phyloP scores from a whole-genome alignment of 2,797 vertebrate species.

The Catostomus latipinnis region DNA sequence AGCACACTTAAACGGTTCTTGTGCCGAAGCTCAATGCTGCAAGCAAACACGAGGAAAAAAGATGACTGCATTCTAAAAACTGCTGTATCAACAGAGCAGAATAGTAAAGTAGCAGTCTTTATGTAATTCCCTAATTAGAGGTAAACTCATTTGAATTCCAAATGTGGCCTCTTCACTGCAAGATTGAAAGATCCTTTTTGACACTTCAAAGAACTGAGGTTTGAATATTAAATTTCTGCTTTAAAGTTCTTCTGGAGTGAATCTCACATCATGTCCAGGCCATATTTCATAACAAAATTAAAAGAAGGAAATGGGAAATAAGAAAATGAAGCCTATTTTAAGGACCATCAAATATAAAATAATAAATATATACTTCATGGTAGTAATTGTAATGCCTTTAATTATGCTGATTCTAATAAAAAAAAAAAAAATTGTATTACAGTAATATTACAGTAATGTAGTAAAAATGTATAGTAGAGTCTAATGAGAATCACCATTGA shows the following conservation, averaged over 20 bases:
- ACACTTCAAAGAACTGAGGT: slow-evolving; percentile 4
- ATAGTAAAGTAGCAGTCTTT: slow-evolving; percentile 40
- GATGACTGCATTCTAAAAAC: background rate
- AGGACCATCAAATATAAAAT: too few species aligned
- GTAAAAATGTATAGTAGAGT: background rate
- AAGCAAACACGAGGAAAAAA: slow-evolving; percentile 29
- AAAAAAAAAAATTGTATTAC: too few species aligned
- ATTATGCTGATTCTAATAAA: too few species aligned
- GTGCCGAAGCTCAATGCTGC: background rate
- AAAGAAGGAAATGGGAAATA: too few species aligned
- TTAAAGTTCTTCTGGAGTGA: background rate
- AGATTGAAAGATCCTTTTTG: slow-evolving; percentile 42
- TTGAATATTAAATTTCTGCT: background rate
- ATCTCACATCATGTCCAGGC: background rate
- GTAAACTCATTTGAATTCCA: slow-evolving; percentile 26
- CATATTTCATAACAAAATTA: background rate
- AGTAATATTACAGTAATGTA: too few species aligned
- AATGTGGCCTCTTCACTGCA: slow-evolving; percentile 25
- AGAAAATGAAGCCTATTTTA: too few species aligned
- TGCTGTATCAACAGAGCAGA: background rate
- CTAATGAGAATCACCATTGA: slow-evolving; percentile 1
- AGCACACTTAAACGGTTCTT: background rate
- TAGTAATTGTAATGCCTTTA: too few species aligned
- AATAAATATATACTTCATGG: too few species aligned
- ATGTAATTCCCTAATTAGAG: slow-evolving; percentile 56